phyloP scores from a whole-genome alignment of 2,797 vertebrate species.

The Scleropages formosus region DNA sequence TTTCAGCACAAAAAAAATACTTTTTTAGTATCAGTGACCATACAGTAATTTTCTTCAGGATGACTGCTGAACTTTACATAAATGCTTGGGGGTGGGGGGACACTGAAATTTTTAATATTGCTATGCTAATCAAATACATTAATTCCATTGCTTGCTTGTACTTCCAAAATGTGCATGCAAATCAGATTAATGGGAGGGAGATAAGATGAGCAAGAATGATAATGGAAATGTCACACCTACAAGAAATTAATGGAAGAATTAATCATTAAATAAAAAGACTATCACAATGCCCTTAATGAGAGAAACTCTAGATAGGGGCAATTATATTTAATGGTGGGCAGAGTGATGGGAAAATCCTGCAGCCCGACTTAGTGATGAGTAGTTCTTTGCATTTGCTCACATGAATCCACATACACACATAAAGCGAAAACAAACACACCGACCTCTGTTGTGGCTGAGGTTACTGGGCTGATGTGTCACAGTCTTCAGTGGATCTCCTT shows the following conservation, averaged over 20 bases:
- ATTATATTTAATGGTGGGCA: too few species aligned
- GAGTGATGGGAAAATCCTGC: too few species aligned
- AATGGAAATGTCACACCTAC: constrained; percentile 19
- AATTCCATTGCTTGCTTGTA: not conserved
- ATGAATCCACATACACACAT: not conserved
- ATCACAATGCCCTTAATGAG: constrained; percentile 6
- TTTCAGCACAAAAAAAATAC: not conserved
- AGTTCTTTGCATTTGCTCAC: not conserved
- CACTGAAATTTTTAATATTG: not conserved
- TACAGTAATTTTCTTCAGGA: not conserved
- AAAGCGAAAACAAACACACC: not conserved
- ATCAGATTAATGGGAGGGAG: constrained; percentile 1
- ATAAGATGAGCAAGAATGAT: constrained; percentile 3
- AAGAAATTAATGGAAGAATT: constrained; percentile 13
- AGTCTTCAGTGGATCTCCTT: not conserved
- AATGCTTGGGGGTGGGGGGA: too few species aligned
- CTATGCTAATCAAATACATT: constrained; percentile 3
- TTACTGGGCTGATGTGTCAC: not conserved
- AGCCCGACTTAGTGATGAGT: not conserved
- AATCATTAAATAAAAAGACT: constrained; percentile 8
- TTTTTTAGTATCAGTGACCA: not conserved
- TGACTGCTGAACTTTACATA: not conserved
- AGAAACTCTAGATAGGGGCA: not conserved
- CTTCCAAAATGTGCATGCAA: not conserved
- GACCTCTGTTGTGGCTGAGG: not conserved